Evolutionary conservation across 2,797 vertebrate species (phyloP).

Genomic region (Ceyx erithaca): DNA sequence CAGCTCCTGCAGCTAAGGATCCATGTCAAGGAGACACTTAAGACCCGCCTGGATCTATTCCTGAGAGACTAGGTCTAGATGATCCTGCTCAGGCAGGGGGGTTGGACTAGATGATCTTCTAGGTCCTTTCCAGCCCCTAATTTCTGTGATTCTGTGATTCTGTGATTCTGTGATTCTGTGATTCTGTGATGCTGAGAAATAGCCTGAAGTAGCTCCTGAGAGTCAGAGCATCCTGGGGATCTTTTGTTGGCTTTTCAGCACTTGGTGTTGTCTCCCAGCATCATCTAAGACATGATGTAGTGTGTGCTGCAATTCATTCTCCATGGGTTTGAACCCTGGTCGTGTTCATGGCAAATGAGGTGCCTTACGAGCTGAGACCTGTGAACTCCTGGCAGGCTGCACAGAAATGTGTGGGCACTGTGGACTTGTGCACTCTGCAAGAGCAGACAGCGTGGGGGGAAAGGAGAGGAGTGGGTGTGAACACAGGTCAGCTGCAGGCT

Average conservation of each 20-base stretch:
- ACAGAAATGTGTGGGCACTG: neutral
- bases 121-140: too few relatives aligned
- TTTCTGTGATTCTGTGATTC: too few relatives aligned
- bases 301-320: neutral
- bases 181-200: neutral
- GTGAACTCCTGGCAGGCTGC: neutral
- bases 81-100: too few relatives aligned
- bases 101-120: too few relatives aligned
- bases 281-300: neutral
- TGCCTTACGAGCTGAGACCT: neutral
- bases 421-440: too few relatives aligned
- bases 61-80: too few relatives aligned
- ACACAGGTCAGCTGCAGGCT: neutral
- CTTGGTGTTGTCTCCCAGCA: neutral
- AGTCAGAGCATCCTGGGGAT: neutral
- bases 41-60: too few relatives aligned
- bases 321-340: neutral
- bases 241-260: neutral
- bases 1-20: neutral
- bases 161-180: too few relatives aligned
- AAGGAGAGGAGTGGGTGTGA: neutral
- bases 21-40: too few relatives aligned
- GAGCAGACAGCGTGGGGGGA: neutral
- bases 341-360: neutral
- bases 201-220: accelerated